Evolutionary conservation across 1,140 invertebrate genomes (phyloP).

Genomic region (Ylistrum balloti): DNA sequence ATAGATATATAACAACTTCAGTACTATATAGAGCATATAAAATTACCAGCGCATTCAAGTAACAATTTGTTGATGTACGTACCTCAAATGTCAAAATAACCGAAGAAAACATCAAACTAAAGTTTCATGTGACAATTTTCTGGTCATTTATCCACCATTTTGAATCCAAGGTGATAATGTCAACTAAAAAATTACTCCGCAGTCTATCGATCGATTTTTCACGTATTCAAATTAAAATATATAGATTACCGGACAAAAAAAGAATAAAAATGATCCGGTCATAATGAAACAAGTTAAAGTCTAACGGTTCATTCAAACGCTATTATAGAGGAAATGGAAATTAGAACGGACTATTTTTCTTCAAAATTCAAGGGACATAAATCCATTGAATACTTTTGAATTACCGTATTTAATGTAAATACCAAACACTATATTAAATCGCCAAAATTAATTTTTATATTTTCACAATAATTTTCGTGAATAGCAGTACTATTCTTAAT

Average conservation of each 20-base stretch:
- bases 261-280: too few species aligned
- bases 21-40: too few species aligned
- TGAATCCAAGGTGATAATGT: slow-evolving; percentile 66
- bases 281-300: too few species aligned
- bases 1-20: too few species aligned
- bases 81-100: slow-evolving; percentile 47
- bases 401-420: slow-evolving; percentile 19
- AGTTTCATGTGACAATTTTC: slow-evolving; percentile 48
- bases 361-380: not conserved
- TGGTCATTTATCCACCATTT: slow-evolving; percentile 50
- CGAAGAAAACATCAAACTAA: not conserved
- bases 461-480: too few species aligned
- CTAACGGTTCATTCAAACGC: too few species aligned
- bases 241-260: not conserved
- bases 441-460: too few species aligned
- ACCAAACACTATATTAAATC: too few species aligned
- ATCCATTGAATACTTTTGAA: not conserved
- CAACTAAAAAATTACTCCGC: slow-evolving; percentile 48
- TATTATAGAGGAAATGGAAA: not conserved
- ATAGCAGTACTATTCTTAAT: too few species aligned
- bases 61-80: not conserved
- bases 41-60: not conserved
- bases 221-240: not conserved
- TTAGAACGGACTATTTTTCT: not conserved
- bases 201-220: not conserved